Percentiles rank a stretch among this genome's conserved stretches.
These are phyloP conservation scores for Tragopan temminckii DNA, from an alignment of 2,797 vertebrate genomes.

Conservation along the genomic window DNA sequence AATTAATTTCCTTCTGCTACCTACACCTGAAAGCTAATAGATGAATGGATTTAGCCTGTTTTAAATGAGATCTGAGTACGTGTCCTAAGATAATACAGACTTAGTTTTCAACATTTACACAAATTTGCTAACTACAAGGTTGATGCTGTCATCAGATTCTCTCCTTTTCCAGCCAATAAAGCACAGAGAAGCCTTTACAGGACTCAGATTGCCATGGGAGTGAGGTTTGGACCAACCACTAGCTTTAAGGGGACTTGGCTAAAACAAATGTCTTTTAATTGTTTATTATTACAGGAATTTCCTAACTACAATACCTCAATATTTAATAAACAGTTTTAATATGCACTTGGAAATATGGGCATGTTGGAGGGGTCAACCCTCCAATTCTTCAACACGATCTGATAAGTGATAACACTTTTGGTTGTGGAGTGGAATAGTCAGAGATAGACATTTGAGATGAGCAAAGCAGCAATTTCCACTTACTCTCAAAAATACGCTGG, in stretches of 20 bases:
- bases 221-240: neutral
- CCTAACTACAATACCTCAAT: neutral
- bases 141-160: neutral
- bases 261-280: neutral
- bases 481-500: neutral
- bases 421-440: neutral
- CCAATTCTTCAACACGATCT: neutral
- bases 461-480: neutral
- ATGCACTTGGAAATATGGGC: neutral
- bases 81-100: neutral
- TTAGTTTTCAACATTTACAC: neutral
- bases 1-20: constrained; percentile 52
- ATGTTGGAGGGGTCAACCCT: neutral
- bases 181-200: neutral
- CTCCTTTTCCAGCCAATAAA: neutral
- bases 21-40: constrained; percentile 32
- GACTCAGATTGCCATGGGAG: neutral
- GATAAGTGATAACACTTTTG: neutral
- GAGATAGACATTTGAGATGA: neutral
- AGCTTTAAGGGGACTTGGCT: neutral
- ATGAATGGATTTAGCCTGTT: neutral
- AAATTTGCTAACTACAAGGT: neutral
- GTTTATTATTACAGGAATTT: neutral
- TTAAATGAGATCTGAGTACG: neutral
- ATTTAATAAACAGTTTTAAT: neutral